These are phyloP conservation scores for Brenthis hecate DNA, from an alignment of 2,888 invertebrate species.

Conservation along the genomic window DNA sequence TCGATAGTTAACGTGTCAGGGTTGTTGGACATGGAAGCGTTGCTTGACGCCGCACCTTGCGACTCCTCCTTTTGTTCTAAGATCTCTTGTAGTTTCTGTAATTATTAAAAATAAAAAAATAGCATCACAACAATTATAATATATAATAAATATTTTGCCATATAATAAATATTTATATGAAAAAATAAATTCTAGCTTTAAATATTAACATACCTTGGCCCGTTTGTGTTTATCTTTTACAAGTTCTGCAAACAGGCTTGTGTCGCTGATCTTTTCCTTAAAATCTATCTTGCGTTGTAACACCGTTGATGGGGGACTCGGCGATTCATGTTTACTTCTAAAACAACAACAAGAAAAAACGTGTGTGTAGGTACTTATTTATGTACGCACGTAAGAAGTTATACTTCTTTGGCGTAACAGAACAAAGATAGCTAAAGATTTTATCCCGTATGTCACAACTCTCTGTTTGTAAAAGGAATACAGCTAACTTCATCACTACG, in stretches of 20 bases:
- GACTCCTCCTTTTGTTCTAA: conserved; percentile 85
- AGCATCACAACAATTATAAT: background rate
- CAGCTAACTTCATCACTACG: too few species aligned
- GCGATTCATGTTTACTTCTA: conserved; percentile 64
- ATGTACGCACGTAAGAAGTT: background rate
- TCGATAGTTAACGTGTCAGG: conserved; percentile 66
- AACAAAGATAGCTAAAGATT: too few species aligned
- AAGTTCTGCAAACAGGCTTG: conserved; percentile 94
- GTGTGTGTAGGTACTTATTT: background rate
- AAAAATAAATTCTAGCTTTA: background rate
- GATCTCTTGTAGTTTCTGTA: conserved; percentile 85
- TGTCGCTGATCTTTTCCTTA: conserved; percentile 92
- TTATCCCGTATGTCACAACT: too few species aligned
- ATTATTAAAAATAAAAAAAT: conserved; percentile 3
- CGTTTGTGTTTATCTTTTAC: conserved; percentile 93
- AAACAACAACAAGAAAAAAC: conserved; percentile 1
- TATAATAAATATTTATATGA: too few species aligned
- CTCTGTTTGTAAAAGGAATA: too few species aligned
- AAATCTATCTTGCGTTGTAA: conserved; percentile 83
- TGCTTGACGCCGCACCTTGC: conserved; percentile 62
- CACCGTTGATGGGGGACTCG: conserved; percentile 64
- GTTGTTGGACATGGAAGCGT: conserved; percentile 56
- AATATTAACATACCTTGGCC: conserved; percentile 82
- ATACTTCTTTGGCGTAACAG: too few species aligned
- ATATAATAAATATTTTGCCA: too few species aligned